phyloP scores from a whole-genome alignment of 2,113 vertebrate species.

The Aythya baeri region DNA sequence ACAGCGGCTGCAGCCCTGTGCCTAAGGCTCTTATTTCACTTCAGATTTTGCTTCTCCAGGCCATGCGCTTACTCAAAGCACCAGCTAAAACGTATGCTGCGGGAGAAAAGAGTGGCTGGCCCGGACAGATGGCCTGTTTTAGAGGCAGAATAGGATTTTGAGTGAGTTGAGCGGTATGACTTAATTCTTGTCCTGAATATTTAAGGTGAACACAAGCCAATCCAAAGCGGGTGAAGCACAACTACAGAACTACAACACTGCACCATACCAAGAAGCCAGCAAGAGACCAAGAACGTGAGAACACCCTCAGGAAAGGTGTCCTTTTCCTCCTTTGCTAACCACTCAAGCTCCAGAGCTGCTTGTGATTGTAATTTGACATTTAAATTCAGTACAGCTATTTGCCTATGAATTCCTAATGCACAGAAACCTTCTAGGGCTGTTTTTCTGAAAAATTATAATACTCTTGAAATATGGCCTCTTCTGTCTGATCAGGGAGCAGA shows the following conservation, averaged over 20 bases:
- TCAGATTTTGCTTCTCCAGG: neutral
- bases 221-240: neutral
- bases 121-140: slow-evolving; percentile 4
- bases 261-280: neutral
- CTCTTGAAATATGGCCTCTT: neutral
- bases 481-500: neutral
- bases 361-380: rapidly evolving
- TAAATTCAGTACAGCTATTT: neutral
- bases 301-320: neutral
- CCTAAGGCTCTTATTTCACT: neutral
- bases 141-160: neutral
- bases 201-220: slow-evolving; percentile 3
- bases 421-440: too few relatives aligned
- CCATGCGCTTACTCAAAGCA: neutral
- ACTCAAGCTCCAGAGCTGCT: neutral
- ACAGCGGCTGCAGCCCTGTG: neutral
- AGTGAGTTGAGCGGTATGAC: neutral
- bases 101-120: neutral
- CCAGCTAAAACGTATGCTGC: neutral
- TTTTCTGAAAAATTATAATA: neutral
- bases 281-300: rapidly evolving
- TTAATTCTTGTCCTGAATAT: slow-evolving; percentile 26
- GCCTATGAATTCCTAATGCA: neutral
- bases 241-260: neutral
- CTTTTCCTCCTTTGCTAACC: neutral